Percentiles rank a stretch among this genome's conserved stretches.
Conservation (phyloP, 2,113 vertebrate genomes). For the Misgurnus mizolepis region DNA sequence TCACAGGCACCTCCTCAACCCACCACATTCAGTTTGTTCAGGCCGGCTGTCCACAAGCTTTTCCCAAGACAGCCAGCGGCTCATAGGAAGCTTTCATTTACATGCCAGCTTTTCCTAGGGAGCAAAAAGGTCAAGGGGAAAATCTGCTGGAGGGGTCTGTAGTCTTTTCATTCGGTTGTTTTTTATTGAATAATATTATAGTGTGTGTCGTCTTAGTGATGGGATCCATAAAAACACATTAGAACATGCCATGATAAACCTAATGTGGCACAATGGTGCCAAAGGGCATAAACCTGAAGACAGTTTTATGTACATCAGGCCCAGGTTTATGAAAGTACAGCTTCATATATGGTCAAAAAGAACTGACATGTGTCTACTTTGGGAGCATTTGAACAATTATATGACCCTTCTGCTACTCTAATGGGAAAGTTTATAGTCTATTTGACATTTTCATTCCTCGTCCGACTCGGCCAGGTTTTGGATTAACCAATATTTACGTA, state of each 20-base stretch:
- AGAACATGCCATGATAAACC: conserved; percentile 70
- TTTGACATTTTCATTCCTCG: conserved; percentile 36
- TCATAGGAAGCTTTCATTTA: conserved; percentile 30
- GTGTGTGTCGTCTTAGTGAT: conserved; percentile 62
- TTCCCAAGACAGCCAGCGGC: conserved; percentile 28
- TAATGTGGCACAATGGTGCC: conserved; percentile 61
- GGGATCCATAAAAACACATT: conserved; percentile 71
- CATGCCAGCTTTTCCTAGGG: conserved; percentile 46
- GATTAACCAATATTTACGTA: conserved; percentile 50
- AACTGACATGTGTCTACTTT: conserved; percentile 3
- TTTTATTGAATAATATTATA: conserved; percentile 70
- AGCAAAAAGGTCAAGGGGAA: conserved; percentile 45
- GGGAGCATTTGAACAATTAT: conserved; percentile 13
- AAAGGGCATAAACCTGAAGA: conserved; percentile 61
- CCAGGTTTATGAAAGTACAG: conserved; percentile 19
- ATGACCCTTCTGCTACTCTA: background rate
- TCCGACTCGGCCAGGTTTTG: conserved; percentile 32
- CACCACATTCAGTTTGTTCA: conserved; percentile 56
- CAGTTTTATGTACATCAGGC: conserved; percentile 31
- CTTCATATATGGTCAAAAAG: conserved; percentile 18
- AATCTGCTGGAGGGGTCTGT: conserved; percentile 59
- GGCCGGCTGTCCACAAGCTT: conserved; percentile 40
- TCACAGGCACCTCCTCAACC: conserved; percentile 42
- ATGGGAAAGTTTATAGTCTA: conserved; percentile 25
- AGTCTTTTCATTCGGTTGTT: conserved; percentile 65